Evolutionary conservation across 2,888 invertebrate species (phyloP), one percentile per base, ranked within the genome.

Genomic region (Hoplodrina ambigua): DNA sequence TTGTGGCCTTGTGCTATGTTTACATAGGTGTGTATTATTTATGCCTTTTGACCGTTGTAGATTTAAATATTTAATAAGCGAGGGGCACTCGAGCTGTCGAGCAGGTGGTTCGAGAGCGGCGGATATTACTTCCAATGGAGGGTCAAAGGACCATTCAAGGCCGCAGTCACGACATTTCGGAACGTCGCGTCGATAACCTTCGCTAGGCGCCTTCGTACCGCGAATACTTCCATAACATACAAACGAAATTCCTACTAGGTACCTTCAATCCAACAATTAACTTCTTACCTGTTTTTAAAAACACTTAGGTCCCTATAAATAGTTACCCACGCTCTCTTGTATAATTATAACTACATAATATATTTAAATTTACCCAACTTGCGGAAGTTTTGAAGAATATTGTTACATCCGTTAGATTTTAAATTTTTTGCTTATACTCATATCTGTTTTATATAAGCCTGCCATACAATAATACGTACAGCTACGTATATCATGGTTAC

Each of bases 141-240:
- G 94, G 92, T 95, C 94, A 94, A 93, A 93, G 92, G 93, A 94
- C 95, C 86, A 78, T 83, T 87, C 94, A 94, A 95, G 94, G 95
- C 91, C 91, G 85, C 78, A 85, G 85, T 84, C 88, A 87, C 91
- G 90, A 92, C 92, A 90, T 92, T 92, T 90, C 86, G 89, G 90
- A 85, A 86, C 87, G 90, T 89, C 92, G 86, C 87, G 90, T 89
- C 92, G 87, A 89, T 91, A 91, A 91, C 92, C 91, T 92, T 90
- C 84, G 83, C 83, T 83, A 88, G 88, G 90, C 90, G 89, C 91
- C 91, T 89, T 86, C 75, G 79, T 72, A 72, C 59, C 67, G 77
- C 69, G 76, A 72, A 75, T 80, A 76, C 63, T 65, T 64, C 72
- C 57, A 58, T 78, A 79, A 52, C 57, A 75, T 55, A 78, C 69